Conservation (phyloP, 64 coral and sea anemone species). For the Montipora capricornis region DNA sequence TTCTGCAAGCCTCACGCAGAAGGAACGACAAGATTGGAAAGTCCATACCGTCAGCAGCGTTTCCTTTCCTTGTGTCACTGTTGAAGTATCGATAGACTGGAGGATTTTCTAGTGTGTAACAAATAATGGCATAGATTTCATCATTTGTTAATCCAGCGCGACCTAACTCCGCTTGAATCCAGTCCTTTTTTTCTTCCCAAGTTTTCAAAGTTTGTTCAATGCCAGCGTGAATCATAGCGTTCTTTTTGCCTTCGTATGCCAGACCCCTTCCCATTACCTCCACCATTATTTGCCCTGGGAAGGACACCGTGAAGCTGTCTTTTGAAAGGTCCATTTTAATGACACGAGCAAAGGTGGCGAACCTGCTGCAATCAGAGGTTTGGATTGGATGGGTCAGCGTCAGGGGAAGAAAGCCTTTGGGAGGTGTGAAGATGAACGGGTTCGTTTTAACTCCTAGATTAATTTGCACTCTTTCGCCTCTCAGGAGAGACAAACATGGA, state of each 20-base stretch:
- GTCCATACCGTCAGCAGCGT: slow-evolving; percentile 78
- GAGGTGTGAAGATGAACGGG: slow-evolving; percentile 61
- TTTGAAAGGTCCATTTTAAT: slow-evolving; percentile 77
- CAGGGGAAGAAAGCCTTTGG: slow-evolving; percentile 45
- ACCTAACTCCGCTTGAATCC: slow-evolving; percentile 26
- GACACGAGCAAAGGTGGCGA: slow-evolving; percentile 68
- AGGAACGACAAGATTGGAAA: slow-evolving; percentile 81
- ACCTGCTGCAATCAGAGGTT: slow-evolving; percentile 46
- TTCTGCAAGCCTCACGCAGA: slow-evolving; percentile 80
- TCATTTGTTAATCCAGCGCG: slow-evolving; percentile 63
- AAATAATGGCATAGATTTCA: slow-evolving; percentile 75
- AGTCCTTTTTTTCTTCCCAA: slow-evolving; percentile 40
- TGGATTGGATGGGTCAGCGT: slow-evolving; percentile 21
- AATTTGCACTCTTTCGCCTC: slow-evolving; percentile 69
- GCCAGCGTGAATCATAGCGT: slow-evolving; percentile 73
- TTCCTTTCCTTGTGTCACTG: slow-evolving; percentile 70
- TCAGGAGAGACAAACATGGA: slow-evolving; percentile 76
- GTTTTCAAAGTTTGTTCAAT: slow-evolving; percentile 71
- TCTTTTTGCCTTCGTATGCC: slow-evolving; percentile 81
- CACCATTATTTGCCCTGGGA: slow-evolving; percentile 86
- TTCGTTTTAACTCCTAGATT: slow-evolving; percentile 66
- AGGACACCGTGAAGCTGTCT: slow-evolving; percentile 65
- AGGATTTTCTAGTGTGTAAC: slow-evolving; percentile 81
- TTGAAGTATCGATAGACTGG: slow-evolving; percentile 85
- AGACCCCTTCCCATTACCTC: slow-evolving; percentile 73